Evolutionary conservation across 2,888 invertebrate species (phyloP).

Genomic region (Eledone cirrhosa): DNA sequence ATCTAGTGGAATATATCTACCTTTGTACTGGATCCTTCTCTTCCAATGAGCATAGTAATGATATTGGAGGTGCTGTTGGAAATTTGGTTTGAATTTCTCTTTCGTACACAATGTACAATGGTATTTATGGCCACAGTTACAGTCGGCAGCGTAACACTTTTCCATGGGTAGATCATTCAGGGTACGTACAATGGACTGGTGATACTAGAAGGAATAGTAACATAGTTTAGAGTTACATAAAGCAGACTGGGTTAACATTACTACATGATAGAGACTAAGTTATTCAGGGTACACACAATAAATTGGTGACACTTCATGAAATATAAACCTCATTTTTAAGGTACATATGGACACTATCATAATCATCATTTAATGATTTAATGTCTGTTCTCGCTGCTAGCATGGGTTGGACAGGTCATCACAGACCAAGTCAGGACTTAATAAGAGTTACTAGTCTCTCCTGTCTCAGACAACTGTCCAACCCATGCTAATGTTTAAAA

Average conservation of each 20-base stretch:
- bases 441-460: no score
- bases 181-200: slow-evolving; percentile 42
- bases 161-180: slow-evolving; percentile 42
- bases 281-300: no score
- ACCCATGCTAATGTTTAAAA: no score
- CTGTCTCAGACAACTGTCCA: no score
- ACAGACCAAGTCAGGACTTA: no score
- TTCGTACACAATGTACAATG: slow-evolving; percentile 45
- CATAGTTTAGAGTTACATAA: background rate
- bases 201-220: slow-evolving; percentile 39
- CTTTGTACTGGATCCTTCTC: slow-evolving; percentile 43
- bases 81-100: slow-evolving; percentile 40
- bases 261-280: background rate
- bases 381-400: no score
- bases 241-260: background rate
- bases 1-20: slow-evolving; percentile 32
- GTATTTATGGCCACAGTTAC: slow-evolving; percentile 42
- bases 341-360: no score
- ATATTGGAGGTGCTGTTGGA: slow-evolving; percentile 39
- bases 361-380: no score
- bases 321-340: no score
- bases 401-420: no score
- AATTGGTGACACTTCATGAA: no score
- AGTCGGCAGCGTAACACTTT: slow-evolving; percentile 37
- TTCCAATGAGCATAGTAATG: slow-evolving; percentile 50